Evolutionary conservation across 1,140 invertebrate genomes (phyloP), one percentile per base, ranked within the genome.

Genomic region (Brachionus manjavacas): DNA sequence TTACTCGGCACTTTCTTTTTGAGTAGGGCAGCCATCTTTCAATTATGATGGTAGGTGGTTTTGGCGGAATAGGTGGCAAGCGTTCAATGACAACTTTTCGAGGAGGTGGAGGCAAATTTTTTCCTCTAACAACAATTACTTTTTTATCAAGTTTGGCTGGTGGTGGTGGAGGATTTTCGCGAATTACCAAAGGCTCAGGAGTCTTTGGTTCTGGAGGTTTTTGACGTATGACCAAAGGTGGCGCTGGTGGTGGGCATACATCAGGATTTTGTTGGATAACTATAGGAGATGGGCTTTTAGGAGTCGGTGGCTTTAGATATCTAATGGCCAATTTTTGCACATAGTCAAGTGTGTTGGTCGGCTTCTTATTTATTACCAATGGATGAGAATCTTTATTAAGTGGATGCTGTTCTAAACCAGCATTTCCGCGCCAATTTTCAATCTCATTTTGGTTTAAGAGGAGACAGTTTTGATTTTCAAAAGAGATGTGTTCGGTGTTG

Each of bases 241-340:
- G 83, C 7, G 68, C 83, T 14, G 83, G 43, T 64, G 68, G 68
- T 8, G 28, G 9, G 3, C 0, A 20, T 23, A 20, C 12, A 14
- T 41, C 31, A n/a, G 31, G 28, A 6, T 70, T n/a, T 74, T 78
- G 31, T 41, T 55, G 20, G 6, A 84, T 84, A 41, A 76, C 35
- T 20, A 84, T 72, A 7, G 49, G 49, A 20, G 49, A 28, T 25
- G 83, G 83, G 3, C 68, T 46, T 76, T 46, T 25, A 14, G 72
- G 83, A 20, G 68, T 76, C 4, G 66, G 43, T 35, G 83, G 83
- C n/a, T 60, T 84, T 20, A 84, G 55, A 20, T 76, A 84, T 84
- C 72, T 35, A 12, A 84, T 64, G 7, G 68, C 46, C 25, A 84
- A 9, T n/a, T 84, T 25, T 74, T 84, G 83, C 11, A 28, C 52